Evolutionary conservation across 2,113 vertebrate genomes (phyloP).

Genomic region (Phylloscopus trochiloides): DNA sequence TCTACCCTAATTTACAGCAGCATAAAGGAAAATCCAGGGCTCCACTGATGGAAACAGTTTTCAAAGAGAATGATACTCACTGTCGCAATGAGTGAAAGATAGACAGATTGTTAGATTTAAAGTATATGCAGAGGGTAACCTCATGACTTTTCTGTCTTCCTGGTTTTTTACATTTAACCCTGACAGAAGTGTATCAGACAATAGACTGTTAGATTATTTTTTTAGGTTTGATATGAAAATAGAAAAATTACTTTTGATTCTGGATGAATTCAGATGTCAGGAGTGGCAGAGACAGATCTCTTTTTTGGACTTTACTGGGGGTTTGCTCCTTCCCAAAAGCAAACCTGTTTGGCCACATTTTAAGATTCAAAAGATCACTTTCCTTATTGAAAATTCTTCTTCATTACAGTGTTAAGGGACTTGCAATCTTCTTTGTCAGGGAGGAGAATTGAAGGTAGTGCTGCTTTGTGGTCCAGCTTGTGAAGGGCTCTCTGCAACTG

Average conservation of each 20-base stretch:
- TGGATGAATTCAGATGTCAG: not conserved
- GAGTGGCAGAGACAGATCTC: not conserved
- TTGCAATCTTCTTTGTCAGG: not conserved
- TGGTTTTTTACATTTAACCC: not conserved
- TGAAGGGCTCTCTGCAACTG: not conserved
- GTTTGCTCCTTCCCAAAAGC: not conserved
- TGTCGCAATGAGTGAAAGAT: not conserved
- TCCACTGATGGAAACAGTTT: not conserved
- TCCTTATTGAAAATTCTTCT: not conserved
- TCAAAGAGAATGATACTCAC: not conserved
- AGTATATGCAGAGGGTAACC: not conserved
- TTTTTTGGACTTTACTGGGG: not conserved
- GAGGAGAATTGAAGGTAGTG: not conserved
- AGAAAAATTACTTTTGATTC: not conserved
- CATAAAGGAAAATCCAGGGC: not conserved
- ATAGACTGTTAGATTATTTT: not conserved
- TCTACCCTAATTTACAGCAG: not conserved
- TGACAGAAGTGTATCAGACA: not conserved
- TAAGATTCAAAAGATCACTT: not conserved
- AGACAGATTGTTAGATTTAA: not conserved
- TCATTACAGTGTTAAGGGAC: not conserved
- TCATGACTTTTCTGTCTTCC: not conserved
- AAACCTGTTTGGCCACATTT: not conserved
- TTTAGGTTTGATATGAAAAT: not conserved
- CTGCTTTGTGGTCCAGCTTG: not conserved